Evolutionary conservation across 2,888 invertebrate genomes (phyloP).

Genomic region (Bruchidius siliquastri): DNA sequence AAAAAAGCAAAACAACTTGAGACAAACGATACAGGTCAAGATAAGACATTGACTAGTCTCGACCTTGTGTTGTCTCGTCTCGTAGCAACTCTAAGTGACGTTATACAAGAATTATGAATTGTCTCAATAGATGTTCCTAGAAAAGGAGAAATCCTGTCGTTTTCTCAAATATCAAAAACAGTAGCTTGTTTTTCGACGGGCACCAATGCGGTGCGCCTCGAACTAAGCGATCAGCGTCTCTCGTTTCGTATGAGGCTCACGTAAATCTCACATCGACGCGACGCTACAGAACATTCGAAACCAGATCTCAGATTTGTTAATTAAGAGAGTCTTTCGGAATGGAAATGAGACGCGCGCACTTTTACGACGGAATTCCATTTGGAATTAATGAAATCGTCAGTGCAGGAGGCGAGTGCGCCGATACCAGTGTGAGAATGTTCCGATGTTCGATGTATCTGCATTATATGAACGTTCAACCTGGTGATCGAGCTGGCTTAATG

Average conservation of each 20-base stretch:
- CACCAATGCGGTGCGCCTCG: no score
- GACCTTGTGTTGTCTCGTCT: no score
- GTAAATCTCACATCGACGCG: slow-evolving; percentile 9
- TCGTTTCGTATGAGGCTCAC: slow-evolving; percentile 18
- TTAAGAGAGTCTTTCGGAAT: slow-evolving; percentile 25
- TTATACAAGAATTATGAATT: no score
- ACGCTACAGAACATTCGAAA: slow-evolving; percentile 17
- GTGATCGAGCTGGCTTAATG: background rate
- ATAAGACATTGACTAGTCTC: no score
- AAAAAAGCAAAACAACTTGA: no score
- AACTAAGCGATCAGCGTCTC: background rate
- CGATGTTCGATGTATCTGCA: background rate
- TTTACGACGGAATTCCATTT: background rate
- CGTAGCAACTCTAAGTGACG: no score
- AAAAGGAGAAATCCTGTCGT: no score
- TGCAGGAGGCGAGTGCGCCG: background rate
- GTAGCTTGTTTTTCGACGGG: no score
- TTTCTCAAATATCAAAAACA: no score
- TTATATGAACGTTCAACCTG: background rate
- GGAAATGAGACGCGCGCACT: slow-evolving; percentile 12
- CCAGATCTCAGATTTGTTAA: slow-evolving; percentile 26
- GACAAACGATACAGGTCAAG: no score
- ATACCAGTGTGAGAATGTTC: background rate
- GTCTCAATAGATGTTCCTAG: no score
- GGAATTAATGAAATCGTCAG: background rate